Percentiles rank a stretch among this genome's conserved stretches.
Evolutionary conservation across 2,113 vertebrate genomes (phyloP).

Genomic region (Trematocara stigmaticum): DNA sequence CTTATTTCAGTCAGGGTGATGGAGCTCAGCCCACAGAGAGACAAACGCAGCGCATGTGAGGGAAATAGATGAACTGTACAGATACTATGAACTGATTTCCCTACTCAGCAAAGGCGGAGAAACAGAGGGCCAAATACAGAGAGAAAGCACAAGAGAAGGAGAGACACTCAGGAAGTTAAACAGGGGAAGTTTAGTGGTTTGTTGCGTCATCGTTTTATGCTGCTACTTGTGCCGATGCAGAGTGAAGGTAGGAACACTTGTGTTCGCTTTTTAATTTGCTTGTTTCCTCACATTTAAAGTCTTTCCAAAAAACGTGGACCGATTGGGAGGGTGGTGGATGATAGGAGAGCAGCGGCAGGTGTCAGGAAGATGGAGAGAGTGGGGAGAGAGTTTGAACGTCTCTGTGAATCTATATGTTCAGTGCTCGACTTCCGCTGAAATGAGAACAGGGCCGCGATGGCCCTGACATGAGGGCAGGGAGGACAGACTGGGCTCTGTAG

Average conservation of each 20-base stretch:
- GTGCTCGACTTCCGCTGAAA: constrained; percentile 57
- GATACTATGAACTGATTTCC: constrained; percentile 46
- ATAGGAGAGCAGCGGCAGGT: constrained; percentile 13
- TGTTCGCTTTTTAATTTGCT: neutral
- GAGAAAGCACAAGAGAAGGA: constrained; percentile 56
- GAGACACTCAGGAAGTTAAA: constrained; percentile 75
- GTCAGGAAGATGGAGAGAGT: constrained; percentile 3
- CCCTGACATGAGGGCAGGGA: constrained; percentile 14
- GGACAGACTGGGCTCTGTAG: neutral
- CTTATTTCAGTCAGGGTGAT: neutral
- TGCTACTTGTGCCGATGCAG: constrained; percentile 65
- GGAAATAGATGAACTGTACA: constrained; percentile 33
- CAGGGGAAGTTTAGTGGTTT: constrained; percentile 79
- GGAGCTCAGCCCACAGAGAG: neutral
- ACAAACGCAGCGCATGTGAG: neutral
- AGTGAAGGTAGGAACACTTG: constrained; percentile 65
- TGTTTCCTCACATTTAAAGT: neutral
- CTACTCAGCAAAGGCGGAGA: constrained; percentile 31
- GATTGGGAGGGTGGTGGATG: neutral
- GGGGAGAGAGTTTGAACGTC: constrained; percentile 3
- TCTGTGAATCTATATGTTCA: neutral
- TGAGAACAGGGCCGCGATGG: constrained; percentile 8
- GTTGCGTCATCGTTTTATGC: constrained; percentile 74
- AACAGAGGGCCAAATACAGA: constrained; percentile 33
- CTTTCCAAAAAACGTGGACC: neutral